Conservation (phyloP, 1,140 invertebrate species). For the Ephestia elutella region DNA sequence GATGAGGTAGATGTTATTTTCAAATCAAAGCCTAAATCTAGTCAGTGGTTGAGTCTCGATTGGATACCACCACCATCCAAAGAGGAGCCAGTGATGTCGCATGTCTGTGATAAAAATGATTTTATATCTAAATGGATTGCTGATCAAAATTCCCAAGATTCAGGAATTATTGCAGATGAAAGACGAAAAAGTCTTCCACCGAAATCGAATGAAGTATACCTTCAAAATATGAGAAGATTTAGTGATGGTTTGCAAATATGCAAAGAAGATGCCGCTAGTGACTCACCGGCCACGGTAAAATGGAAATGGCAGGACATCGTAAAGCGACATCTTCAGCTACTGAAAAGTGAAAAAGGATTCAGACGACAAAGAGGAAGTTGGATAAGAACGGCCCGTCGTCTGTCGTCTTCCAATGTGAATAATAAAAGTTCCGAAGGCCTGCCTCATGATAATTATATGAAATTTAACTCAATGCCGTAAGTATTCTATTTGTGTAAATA, state of each 20-base stretch:
- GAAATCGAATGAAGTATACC: slow-evolving; percentile 70
- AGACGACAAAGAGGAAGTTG: slow-evolving; percentile 75
- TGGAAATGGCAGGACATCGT: slow-evolving; percentile 76
- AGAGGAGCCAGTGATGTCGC: slow-evolving; percentile 68
- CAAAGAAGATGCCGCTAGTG: slow-evolving; percentile 70
- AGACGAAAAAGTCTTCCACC: slow-evolving; percentile 69
- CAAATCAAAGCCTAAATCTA: slow-evolving; percentile 74
- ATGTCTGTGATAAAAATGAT: slow-evolving; percentile 73
- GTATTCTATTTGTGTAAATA: slow-evolving; percentile 29
- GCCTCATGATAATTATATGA: slow-evolving; percentile 65
- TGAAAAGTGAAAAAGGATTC: slow-evolving; percentile 74
- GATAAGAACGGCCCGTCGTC: slow-evolving; percentile 73
- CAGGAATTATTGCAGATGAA: slow-evolving; percentile 61
- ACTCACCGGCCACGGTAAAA: slow-evolving; percentile 70
- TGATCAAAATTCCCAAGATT: slow-evolving; percentile 65
- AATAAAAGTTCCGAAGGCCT: slow-evolving; percentile 44
- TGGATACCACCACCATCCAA: slow-evolving; percentile 70
- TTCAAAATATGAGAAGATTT: slow-evolving; percentile 74
- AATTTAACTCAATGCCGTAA: slow-evolving; percentile 70
- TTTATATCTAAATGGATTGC: slow-evolving; percentile 73
- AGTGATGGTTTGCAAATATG: slow-evolving; percentile 75
- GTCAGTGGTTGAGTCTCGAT: slow-evolving; percentile 73
- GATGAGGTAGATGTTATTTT: slow-evolving; percentile 73
- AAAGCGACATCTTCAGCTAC: slow-evolving; percentile 72
- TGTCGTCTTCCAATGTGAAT: slow-evolving; percentile 57